A percentile compares a stretch with the other conserved stretches of the same genome.
Evolutionary conservation across 2,888 invertebrate species (phyloP).

Genomic region (Trissolcus brochymenae): DNA sequence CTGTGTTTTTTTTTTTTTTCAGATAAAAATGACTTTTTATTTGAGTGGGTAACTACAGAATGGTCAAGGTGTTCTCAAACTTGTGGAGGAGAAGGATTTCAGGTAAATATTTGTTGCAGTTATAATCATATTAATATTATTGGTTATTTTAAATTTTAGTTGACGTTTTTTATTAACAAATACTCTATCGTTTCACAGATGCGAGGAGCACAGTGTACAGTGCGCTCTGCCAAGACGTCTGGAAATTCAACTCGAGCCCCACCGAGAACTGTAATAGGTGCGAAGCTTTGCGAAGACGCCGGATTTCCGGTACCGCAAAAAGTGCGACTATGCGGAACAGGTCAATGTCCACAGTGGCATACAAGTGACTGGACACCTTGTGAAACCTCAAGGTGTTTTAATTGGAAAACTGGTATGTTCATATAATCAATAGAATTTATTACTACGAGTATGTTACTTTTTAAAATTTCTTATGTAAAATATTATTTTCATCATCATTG

Average conservation of each 20-base stretch:
- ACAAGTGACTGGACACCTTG: conserved; percentile 85
- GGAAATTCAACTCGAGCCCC: conserved; percentile 71
- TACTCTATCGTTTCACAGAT: conserved; percentile 76
- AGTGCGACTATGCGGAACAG: conserved; percentile 82
- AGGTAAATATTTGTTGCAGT: conserved; percentile 70
- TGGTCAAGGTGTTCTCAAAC: conserved; percentile 92
- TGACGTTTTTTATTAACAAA: background rate
- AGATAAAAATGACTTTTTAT: conserved; percentile 77
- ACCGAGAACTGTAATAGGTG: conserved; percentile 78
- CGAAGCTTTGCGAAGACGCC: conserved; percentile 83
- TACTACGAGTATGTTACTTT: background rate
- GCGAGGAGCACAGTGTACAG: conserved; percentile 85
- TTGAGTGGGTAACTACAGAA: conserved; percentile 88
- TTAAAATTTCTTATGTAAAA: too few species aligned
- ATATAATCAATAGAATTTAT: background rate
- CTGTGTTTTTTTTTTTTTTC: conserved; percentile 49
- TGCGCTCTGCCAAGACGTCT: conserved; percentile 76
- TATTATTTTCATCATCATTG: too few species aligned
- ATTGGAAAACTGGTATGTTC: conserved; percentile 81
- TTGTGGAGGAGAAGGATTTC: conserved; percentile 86
- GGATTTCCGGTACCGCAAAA: conserved; percentile 82
- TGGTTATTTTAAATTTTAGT: background rate
- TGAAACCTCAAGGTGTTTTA: conserved; percentile 82
- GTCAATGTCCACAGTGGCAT: conserved; percentile 86
- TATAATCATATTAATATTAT: background rate